Percentiles rank a stretch among this genome's conserved stretches.
These are phyloP conservation scores for Colossoma macropomum DNA, from an alignment of 2,113 vertebrate species.

Conservation along the genomic window DNA sequence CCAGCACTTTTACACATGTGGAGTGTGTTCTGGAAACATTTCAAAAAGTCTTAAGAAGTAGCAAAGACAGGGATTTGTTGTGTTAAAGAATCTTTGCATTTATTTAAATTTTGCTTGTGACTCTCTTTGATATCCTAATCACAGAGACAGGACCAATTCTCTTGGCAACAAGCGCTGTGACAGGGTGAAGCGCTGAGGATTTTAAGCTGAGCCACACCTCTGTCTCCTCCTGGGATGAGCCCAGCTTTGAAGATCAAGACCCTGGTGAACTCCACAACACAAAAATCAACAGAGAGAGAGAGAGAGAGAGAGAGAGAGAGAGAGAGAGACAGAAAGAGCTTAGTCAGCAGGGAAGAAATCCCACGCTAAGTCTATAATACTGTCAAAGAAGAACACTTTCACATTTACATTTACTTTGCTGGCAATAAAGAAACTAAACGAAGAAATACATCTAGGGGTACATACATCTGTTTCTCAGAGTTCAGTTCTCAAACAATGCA, in stretches of 20 bases:
- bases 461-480: neutral
- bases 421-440: neutral
- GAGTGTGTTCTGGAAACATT: neutral
- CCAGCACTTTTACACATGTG: neutral
- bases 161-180: neutral
- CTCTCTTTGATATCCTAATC: conserved; percentile 1
- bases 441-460: neutral
- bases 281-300: neutral
- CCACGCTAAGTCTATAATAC: neutral
- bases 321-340: conserved; percentile 14
- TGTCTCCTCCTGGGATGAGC: neutral
- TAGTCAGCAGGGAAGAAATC: neutral
- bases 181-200: neutral
- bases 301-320: conserved; percentile 6
- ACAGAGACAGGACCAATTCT: neutral
- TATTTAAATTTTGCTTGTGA: neutral
- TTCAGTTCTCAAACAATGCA: too few species aligned
- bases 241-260: conserved; percentile 3
- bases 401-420: neutral
- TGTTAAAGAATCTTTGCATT: neutral
- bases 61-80: neutral
- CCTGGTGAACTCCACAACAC: neutral
- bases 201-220: conserved; percentile 9
- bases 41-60: neutral
- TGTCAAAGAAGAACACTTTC: neutral